Evolutionary conservation across 2,888 invertebrate species (phyloP).

Genomic region (Tubulanus polymorphus): DNA sequence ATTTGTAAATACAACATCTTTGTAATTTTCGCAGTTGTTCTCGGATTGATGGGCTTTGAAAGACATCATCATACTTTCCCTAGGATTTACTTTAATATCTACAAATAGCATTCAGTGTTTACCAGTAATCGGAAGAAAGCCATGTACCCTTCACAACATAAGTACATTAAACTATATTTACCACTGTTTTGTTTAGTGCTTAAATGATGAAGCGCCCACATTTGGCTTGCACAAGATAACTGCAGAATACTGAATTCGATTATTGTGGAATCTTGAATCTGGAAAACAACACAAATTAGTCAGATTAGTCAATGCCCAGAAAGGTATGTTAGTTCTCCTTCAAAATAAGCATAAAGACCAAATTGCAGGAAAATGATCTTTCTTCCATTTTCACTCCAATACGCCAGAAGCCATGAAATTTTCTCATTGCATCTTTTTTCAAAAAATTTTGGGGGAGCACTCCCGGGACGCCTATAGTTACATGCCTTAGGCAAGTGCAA

Average conservation of each 20-base stretch:
- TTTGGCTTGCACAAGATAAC: conserved; percentile 47
- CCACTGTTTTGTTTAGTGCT: conserved; percentile 24
- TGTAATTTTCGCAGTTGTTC: conserved; percentile 11
- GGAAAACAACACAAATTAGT: conserved; percentile 22
- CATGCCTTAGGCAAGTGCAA: too few relatives aligned
- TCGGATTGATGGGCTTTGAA: conserved; percentile 30
- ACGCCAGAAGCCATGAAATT: too few relatives aligned
- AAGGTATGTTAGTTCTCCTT: not conserved
- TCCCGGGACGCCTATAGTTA: too few relatives aligned
- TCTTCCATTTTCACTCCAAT: too few relatives aligned
- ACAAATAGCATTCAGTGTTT: conserved; percentile 13
- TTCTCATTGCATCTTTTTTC: too few relatives aligned
- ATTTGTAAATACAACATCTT: conserved; percentile 39
- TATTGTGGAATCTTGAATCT: conserved; percentile 34
- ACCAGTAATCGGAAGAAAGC: not conserved
- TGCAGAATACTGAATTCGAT: conserved; percentile 45
- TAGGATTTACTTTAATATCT: conserved; percentile 43
- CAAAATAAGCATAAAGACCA: not conserved
- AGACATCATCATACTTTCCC: conserved; percentile 43
- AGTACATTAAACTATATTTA: conserved; percentile 1
- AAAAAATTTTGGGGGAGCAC: too few relatives aligned
- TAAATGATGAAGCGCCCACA: conserved; percentile 40
- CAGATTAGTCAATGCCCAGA: not conserved
- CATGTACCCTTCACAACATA: not conserved
- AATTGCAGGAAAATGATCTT: too few relatives aligned